Percentiles rank a stretch among this genome's conserved stretches.
These are phyloP conservation scores for Tympanoctomys barrerae DNA, from an alignment of 2,797 vertebrate genomes.

Conservation along the genomic window DNA sequence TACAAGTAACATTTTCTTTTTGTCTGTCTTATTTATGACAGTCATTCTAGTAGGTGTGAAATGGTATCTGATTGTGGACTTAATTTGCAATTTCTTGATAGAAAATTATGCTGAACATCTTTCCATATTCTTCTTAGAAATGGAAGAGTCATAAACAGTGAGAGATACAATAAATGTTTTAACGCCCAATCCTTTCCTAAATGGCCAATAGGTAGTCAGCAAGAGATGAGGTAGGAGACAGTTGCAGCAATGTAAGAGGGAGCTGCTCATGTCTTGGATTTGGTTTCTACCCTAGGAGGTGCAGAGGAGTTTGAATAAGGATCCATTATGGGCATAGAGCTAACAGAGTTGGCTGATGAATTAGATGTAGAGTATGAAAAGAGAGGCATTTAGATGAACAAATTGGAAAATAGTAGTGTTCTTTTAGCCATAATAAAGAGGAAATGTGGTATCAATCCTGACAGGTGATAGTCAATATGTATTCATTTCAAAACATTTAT, in stretches of 20 bases:
- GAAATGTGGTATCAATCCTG: not conserved
- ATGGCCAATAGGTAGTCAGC: not conserved
- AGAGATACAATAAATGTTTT: not conserved
- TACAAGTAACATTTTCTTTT: not conserved
- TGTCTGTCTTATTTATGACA: not conserved
- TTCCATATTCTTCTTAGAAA: not conserved
- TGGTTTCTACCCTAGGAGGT: not conserved
- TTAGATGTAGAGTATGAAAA: not conserved
- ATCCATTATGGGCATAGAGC: not conserved
- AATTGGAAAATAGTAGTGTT: not conserved
- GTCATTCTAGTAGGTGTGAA: not conserved
- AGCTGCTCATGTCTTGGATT: not conserved
- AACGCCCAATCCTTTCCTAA: constrained; percentile 21
- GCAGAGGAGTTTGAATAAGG: not conserved
- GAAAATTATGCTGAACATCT: not conserved
- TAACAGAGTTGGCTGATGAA: not conserved
- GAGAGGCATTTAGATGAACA: not conserved
- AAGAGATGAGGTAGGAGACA: not conserved
- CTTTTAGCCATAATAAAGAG: not conserved
- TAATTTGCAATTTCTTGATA: constrained; percentile 19
- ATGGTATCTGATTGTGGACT: not conserved
- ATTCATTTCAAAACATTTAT: constrained; percentile 16
- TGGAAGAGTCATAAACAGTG: not conserved
- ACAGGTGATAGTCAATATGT: not conserved
- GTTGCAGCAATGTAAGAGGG: not conserved